These are phyloP conservation scores for Hippopotamus amphibius DNA, from an alignment of 2,113 vertebrate genomes.

Conservation along the genomic window DNA sequence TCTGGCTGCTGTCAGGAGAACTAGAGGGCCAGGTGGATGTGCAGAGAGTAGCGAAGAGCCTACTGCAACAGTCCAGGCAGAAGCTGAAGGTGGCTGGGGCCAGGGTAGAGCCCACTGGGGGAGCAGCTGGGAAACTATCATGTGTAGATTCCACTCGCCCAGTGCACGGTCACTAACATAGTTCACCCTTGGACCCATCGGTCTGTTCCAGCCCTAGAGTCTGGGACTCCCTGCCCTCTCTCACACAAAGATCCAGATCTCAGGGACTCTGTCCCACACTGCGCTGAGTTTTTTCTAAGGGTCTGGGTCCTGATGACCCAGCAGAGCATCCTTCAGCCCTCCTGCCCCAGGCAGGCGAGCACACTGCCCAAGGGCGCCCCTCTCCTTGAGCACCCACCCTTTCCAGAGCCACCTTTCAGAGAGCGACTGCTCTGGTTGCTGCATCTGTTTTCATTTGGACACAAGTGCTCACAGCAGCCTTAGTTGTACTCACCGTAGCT, in stretches of 20 bases:
- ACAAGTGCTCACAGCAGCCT: neutral
- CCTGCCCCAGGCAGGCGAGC: neutral
- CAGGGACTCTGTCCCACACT: neutral
- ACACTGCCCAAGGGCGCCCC: neutral
- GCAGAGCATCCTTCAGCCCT: neutral
- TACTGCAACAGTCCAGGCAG: neutral
- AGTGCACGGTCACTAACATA: rapidly evolving
- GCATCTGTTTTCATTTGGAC: neutral
- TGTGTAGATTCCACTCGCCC: neutral
- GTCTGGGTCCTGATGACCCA: neutral
- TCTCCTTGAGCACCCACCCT: neutral
- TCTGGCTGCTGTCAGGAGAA: neutral
- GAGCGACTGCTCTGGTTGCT: neutral
- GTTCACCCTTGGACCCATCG: neutral
- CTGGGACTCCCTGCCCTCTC: neutral
- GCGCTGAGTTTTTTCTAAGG: neutral
- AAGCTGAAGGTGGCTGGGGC: neutral
- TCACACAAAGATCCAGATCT: neutral
- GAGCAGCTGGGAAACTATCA: neutral
- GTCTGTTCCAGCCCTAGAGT: neutral
- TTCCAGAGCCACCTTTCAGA: neutral
- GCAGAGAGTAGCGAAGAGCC: neutral
- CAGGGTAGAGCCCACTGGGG: neutral
- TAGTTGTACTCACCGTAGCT: rapidly evolving
- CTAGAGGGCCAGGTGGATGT: neutral